Evolutionary conservation across 23 tunicate genomes (phyloP).

Genomic region (Botrylloides violaceus): DNA sequence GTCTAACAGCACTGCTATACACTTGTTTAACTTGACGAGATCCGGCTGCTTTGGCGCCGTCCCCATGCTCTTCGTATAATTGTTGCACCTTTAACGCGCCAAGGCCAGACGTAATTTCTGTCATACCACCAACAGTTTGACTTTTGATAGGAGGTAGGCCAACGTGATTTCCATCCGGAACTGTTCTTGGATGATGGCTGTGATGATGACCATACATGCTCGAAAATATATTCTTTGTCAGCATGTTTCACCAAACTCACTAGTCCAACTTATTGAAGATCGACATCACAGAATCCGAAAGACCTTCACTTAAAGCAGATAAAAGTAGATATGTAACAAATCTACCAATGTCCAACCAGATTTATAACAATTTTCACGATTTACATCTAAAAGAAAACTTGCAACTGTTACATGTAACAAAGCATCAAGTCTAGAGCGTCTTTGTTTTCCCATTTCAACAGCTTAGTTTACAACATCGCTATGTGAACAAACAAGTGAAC

Average conservation of each 20-base stretch:
- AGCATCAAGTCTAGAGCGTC: not conserved
- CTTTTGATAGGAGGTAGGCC: constrained; percentile 84
- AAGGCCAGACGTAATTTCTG: constrained; percentile 56
- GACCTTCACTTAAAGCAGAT: too few species aligned
- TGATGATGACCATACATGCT: constrained; percentile 70
- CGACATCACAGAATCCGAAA: not conserved
- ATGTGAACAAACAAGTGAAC: not conserved
- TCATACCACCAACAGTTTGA: constrained; percentile 48
- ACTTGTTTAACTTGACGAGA: constrained; percentile 52
- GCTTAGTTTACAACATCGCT: too few species aligned
- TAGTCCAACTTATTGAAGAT: not conserved
- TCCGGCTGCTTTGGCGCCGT: constrained; percentile 17
- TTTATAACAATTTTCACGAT: not conserved
- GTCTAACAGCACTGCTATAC: constrained; percentile 31
- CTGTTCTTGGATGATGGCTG: constrained; percentile 44
- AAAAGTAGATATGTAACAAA: too few species aligned
- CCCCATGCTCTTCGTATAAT: constrained; percentile 74
- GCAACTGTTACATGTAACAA: not conserved
- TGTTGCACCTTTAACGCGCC: constrained; percentile 74
- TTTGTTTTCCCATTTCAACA: not conserved
- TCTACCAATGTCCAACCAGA: too few species aligned
- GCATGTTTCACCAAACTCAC: constrained; percentile 42
- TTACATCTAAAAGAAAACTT: not conserved
- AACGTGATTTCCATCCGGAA: constrained; percentile 55
- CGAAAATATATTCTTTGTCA: constrained; percentile 77